phyloP scores from a whole-genome alignment of 2,113 vertebrate species.

The Desmodus rotundus region DNA sequence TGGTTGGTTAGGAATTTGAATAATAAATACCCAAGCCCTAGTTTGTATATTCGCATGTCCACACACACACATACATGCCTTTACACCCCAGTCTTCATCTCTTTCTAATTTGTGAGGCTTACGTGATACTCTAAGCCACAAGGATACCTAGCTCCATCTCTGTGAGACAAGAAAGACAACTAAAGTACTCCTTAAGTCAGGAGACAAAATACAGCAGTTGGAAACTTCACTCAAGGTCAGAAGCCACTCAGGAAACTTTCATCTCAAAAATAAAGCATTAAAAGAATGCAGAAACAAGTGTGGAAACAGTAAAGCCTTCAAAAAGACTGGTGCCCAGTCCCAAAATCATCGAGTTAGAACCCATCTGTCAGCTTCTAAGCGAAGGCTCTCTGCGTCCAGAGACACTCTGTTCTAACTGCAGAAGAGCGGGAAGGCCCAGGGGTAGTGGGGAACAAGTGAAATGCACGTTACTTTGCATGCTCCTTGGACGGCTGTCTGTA shows the following conservation, averaged over 20 bases:
- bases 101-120: background rate
- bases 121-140: background rate
- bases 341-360: background rate
- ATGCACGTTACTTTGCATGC: background rate
- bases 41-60: background rate
- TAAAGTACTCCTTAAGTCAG: background rate
- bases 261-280: conserved; percentile 29
- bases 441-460: too few species aligned
- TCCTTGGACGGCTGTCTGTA: background rate
- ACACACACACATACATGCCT: background rate
- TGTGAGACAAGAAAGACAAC: background rate
- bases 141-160: background rate
- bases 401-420: background rate
- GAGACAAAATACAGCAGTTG: background rate
- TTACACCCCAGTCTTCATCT: background rate
- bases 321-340: background rate
- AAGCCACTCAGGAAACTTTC: background rate
- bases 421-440: background rate
- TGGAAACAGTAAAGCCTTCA: background rate
- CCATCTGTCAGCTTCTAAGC: background rate
- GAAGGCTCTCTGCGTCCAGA: background rate
- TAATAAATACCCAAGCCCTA: background rate
- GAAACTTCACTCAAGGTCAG: background rate
- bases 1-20: background rate
- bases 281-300: background rate